Conservation (phyloP, 2,113 vertebrate species). For the Hypomesus transpacificus region DNA sequence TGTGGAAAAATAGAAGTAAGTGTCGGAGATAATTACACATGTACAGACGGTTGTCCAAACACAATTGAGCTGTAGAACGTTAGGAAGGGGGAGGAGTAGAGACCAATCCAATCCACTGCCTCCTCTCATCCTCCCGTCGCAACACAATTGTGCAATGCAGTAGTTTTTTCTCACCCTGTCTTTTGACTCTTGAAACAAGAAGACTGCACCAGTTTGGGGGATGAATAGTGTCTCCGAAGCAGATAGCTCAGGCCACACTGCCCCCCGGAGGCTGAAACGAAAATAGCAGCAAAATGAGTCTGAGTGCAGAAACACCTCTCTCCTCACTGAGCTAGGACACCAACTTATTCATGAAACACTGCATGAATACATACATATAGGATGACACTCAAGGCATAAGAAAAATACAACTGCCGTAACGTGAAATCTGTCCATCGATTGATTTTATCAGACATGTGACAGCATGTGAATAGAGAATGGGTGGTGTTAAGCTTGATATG, state of each 20-base stretch:
- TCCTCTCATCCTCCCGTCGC: slow-evolving; percentile 41
- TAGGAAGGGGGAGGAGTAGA: slow-evolving; percentile 40
- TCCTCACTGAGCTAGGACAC: slow-evolving; percentile 24
- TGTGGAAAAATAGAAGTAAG: slow-evolving; percentile 56
- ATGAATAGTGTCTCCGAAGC: slow-evolving; percentile 50
- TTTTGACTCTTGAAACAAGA: slow-evolving; percentile 53
- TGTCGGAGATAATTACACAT: slow-evolving; percentile 72
- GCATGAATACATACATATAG: background rate
- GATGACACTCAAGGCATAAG: slow-evolving; percentile 29
- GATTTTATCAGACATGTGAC: slow-evolving; percentile 20
- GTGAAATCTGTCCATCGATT: slow-evolving; percentile 29
- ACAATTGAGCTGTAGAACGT: slow-evolving; percentile 69
- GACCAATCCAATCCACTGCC: slow-evolving; percentile 52
- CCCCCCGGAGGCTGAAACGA: slow-evolving; percentile 60
- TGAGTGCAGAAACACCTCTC: slow-evolving; percentile 10
- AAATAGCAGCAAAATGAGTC: slow-evolving; percentile 20
- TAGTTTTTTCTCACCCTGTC: slow-evolving; percentile 37
- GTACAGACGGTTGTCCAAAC: slow-evolving; percentile 65
- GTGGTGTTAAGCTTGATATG: slow-evolving; percentile 32
- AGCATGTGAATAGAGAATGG: slow-evolving; percentile 37
- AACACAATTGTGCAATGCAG: slow-evolving; percentile 69
- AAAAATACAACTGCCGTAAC: slow-evolving; percentile 39
- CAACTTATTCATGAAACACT: slow-evolving; percentile 54
- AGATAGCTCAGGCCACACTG: slow-evolving; percentile 69
- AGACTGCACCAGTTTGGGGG: slow-evolving; percentile 64